Conservation (phyloP, 2,113 vertebrate species). For the Machaerirhynchus nigripectus region DNA sequence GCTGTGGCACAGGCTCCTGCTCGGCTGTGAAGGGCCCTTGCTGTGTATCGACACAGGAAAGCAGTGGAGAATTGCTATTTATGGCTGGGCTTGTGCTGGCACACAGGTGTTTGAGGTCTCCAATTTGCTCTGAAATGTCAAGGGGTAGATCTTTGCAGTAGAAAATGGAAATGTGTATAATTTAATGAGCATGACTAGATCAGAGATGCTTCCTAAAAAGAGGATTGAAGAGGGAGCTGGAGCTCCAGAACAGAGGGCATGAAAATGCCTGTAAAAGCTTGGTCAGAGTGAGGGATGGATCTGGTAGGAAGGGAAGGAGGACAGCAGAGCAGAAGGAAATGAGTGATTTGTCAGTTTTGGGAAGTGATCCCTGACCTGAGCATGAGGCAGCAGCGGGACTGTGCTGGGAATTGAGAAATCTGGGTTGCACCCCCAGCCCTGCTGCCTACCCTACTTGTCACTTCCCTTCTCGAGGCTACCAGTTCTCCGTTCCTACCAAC, state of each 20-base stretch:
- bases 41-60: background rate
- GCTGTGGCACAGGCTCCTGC: background rate
- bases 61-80: background rate
- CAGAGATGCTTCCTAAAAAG: background rate
- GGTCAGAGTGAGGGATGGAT: background rate
- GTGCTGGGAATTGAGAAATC: conserved; percentile 10
- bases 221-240: background rate
- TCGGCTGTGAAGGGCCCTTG: background rate
- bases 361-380: background rate
- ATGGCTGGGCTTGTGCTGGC: background rate
- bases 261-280: background rate
- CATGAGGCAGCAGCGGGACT: background rate
- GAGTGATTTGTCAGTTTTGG: background rate
- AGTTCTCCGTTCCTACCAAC: background rate
- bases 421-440: background rate
- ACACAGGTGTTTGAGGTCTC: background rate
- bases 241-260: background rate
- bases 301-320: background rate
- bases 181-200: background rate
- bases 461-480: background rate
- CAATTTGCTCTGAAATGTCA: background rate
- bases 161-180: background rate
- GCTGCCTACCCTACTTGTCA: background rate
- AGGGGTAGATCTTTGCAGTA: background rate
- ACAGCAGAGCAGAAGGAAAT: conserved; percentile 19